A percentile compares a stretch with the other conserved stretches of the same genome.
Evolutionary conservation across 2,113 vertebrate genomes (phyloP).

Genomic region (Nansenia antarctica): DNA sequence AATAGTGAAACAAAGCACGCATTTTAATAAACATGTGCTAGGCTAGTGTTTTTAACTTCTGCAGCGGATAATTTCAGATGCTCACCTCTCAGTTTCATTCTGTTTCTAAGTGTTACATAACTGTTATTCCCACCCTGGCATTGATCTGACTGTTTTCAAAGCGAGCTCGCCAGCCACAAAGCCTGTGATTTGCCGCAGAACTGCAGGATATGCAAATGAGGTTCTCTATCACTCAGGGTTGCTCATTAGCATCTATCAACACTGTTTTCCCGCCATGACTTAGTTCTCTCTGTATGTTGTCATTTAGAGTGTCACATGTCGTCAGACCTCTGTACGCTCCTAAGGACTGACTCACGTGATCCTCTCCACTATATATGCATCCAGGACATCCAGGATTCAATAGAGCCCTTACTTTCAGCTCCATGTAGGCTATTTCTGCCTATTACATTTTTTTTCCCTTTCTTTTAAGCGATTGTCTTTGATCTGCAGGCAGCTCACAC

Average conservation of each 20-base stretch:
- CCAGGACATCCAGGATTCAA: no score
- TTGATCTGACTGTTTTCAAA: constrained; percentile 40
- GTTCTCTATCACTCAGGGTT: constrained; percentile 36
- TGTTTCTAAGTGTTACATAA: constrained; percentile 12
- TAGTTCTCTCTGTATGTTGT: not conserved
- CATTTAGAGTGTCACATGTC: not conserved
- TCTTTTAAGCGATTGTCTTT: not conserved
- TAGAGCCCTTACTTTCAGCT: not conserved
- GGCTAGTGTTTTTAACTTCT: not conserved
- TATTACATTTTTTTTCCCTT: not conserved
- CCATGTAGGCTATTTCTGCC: not conserved
- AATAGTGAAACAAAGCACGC: not conserved
- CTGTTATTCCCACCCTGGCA: constrained; percentile 24
- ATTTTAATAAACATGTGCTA: not conserved
- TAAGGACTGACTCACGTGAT: not conserved
- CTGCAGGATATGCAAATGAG: constrained; percentile 32
- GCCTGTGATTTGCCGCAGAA: constrained; percentile 27
- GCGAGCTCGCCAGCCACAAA: constrained; percentile 14
- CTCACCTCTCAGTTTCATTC: not conserved
- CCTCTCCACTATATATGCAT: not conserved
- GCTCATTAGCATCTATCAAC: not conserved
- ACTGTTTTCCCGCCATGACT: constrained; percentile 15
- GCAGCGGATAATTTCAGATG: constrained; percentile 20
- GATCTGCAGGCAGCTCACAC: constrained; percentile 8
- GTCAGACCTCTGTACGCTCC: not conserved